Conservation (phyloP, 1,140 invertebrate genomes). For the Rhyzopertha dominica region DNA sequence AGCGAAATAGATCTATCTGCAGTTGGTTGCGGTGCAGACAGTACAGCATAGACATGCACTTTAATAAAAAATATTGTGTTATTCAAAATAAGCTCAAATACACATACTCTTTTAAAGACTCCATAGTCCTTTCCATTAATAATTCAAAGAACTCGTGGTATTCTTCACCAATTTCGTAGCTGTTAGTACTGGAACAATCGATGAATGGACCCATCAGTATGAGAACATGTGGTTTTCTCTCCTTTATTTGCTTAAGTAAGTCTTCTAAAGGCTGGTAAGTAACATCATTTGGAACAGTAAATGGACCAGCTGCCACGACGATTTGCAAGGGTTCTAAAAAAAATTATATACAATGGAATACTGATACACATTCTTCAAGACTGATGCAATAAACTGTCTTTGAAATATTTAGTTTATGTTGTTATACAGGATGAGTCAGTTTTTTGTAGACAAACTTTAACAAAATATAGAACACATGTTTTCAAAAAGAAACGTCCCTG, state of each 20-base stretch:
- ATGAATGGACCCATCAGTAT: conserved; percentile 81
- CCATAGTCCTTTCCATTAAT: conserved; percentile 59
- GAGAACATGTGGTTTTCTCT: conserved; percentile 71
- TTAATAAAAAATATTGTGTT: too few relatives aligned
- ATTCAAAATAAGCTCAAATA: conserved; percentile 5
- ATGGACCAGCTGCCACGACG: conserved; percentile 76
- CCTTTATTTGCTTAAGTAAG: conserved; percentile 61
- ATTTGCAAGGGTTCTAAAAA: conserved; percentile 63
- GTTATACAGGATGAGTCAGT: too few relatives aligned
- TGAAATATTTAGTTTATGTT: too few relatives aligned
- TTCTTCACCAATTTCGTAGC: conserved; percentile 52
- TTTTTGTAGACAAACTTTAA: too few relatives aligned
- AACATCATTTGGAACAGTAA: conserved; percentile 69
- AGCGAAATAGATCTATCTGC: too few relatives aligned
- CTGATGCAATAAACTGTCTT: too few relatives aligned
- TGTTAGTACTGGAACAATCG: conserved; percentile 61
- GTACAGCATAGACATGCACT: too few relatives aligned
- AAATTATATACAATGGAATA: too few relatives aligned
- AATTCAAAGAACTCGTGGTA: conserved; percentile 68
- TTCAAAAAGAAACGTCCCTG: too few relatives aligned
- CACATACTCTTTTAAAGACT: conserved; percentile 35
- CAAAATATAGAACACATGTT: too few relatives aligned
- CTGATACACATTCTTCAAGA: too few relatives aligned
- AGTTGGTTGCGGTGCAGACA: too few relatives aligned
- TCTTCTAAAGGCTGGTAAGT: conserved; percentile 77